Conservation (phyloP, 1,140 invertebrate genomes). For the Saxidomus purpurata region DNA sequence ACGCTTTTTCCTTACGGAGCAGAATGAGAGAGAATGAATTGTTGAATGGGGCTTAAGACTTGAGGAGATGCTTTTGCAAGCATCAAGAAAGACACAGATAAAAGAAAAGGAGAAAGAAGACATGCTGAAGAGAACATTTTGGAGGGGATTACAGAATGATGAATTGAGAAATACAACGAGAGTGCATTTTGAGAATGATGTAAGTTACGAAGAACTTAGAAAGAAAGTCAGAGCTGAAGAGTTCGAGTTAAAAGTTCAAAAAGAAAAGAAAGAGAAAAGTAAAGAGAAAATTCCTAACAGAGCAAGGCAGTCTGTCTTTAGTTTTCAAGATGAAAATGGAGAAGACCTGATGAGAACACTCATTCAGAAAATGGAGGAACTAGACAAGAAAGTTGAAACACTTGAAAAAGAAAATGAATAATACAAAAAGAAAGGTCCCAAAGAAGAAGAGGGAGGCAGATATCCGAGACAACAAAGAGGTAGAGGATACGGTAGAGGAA, state of each 20-base stretch:
- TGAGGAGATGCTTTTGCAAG: slow-evolving; percentile 4
- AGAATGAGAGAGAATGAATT: not conserved
- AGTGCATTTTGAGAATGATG: not conserved
- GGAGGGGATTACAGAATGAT: slow-evolving; percentile 4
- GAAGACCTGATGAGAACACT: not conserved
- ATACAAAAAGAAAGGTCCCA: too few species aligned
- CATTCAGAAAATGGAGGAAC: not conserved
- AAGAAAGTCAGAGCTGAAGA: not conserved
- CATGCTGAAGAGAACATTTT: not conserved
- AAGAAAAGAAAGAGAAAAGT: not conserved
- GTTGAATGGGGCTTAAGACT: not conserved
- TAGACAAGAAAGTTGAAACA: not conserved
- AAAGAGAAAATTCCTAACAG: not conserved
- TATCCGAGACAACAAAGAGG: too few species aligned
- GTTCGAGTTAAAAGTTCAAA: not conserved
- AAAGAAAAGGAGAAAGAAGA: not conserved
- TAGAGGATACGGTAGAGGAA: too few species aligned
- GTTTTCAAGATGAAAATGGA: not conserved
- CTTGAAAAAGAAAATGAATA: too few species aligned
- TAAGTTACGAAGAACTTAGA: not conserved
- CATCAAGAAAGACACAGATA: not conserved
- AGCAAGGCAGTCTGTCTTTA: not conserved
- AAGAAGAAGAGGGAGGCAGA: too few species aligned
- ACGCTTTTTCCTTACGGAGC: not conserved
- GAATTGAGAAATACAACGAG: slow-evolving; percentile 12